A percentile compares a stretch with the other conserved stretches of the same genome.
Conservation (phyloP, 2,888 invertebrate species). For the Silvanus unidentatus region DNA sequence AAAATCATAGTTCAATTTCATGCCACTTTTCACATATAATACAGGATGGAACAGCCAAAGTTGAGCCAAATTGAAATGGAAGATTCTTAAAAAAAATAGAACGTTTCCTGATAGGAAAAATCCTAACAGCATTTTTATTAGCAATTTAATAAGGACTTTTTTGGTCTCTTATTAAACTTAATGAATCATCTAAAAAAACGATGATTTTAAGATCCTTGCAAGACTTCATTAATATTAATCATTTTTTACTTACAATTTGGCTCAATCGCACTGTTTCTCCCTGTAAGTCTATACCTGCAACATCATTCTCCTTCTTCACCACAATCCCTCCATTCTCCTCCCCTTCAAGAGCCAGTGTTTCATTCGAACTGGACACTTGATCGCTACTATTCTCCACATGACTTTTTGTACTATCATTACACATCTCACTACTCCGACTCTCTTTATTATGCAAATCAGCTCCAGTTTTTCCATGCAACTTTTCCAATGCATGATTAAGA, state of each 20-base stretch:
- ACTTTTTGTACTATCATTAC: constrained; percentile 5
- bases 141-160: too few species aligned
- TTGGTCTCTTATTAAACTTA: too few species aligned
- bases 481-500: constrained; percentile 78
- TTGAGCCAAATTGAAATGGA: too few species aligned
- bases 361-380: constrained; percentile 45
- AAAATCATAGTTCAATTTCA: too few species aligned
- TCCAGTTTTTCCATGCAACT: constrained; percentile 63
- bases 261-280: too few species aligned
- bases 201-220: too few species aligned
- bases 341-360: constrained; percentile 47
- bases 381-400: constrained; percentile 38
- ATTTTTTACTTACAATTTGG: too few species aligned
- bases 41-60: too few species aligned
- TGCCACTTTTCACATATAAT: constrained; percentile 1
- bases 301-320: constrained; percentile 29
- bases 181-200: too few species aligned
- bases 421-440: constrained; percentile 8
- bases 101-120: background rate
- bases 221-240: too few species aligned
- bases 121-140: background rate
- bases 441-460: constrained; percentile 23
- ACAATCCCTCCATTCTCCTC: constrained; percentile 34
- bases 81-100: too few species aligned
- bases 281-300: too few species aligned